A percentile compares a stretch with the other conserved stretches of the same genome.
Conservation (phyloP, 2,888 invertebrate genomes). For the Serrognathus titanus region DNA sequence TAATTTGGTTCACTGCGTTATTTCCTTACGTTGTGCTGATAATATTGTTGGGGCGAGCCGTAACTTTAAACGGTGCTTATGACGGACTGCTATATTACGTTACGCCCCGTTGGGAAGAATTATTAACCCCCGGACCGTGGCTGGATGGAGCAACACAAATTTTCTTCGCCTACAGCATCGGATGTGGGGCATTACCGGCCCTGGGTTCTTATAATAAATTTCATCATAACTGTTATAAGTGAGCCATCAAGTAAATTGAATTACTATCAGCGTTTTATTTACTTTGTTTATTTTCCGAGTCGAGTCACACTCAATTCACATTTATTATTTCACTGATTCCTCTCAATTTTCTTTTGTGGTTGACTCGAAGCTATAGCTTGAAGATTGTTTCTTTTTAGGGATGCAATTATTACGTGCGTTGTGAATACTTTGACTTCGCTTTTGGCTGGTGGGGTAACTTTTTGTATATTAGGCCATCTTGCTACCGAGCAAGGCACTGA, state of each 20-base stretch:
- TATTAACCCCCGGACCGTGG: conserved; percentile 59
- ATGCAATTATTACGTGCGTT: conserved; percentile 67
- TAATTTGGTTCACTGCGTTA: conserved; percentile 73
- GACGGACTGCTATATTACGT: conserved; percentile 66
- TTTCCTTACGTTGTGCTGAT: conserved; percentile 70
- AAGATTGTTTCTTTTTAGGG: conserved; percentile 49
- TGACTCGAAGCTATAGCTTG: not conserved
- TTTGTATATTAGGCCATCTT: conserved; percentile 71
- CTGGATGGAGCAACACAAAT: conserved; percentile 76
- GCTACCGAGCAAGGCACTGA: conserved; percentile 53
- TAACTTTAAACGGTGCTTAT: conserved; percentile 64
- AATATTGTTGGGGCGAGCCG: conserved; percentile 62
- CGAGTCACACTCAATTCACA: not conserved
- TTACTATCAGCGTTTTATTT: not conserved
- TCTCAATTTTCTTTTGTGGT: not conserved
- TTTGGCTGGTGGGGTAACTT: conserved; percentile 72
- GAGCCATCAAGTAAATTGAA: conserved; percentile 21
- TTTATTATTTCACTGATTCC: not conserved
- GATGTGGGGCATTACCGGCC: conserved; percentile 71
- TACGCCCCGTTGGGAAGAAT: conserved; percentile 58
- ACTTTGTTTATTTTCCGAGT: not conserved
- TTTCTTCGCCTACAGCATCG: conserved; percentile 75
- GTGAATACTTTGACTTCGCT: conserved; percentile 72
- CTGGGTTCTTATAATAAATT: conserved; percentile 74
- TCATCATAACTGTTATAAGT: conserved; percentile 74